Conservation (phyloP, 2,797 vertebrate genomes). For the Poeciliopsis presidionis region DNA sequence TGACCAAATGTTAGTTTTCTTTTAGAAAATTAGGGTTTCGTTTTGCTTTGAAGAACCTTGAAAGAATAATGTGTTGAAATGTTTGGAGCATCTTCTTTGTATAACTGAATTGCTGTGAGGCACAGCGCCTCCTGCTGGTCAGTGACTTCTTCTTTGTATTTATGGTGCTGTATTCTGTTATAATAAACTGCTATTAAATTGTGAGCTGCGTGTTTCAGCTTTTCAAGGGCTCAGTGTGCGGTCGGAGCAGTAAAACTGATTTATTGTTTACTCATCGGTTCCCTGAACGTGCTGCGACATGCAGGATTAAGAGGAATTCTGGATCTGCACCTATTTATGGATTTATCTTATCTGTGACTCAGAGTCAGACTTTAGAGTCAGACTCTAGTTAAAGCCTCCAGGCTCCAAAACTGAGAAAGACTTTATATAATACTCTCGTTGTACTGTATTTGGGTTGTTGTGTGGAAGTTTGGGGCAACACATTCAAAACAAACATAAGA, state of each 20-base stretch:
- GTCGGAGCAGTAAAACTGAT: background rate
- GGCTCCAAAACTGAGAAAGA: background rate
- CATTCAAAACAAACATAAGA: too few species aligned
- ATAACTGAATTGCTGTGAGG: background rate
- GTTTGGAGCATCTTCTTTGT: background rate
- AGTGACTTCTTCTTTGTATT: background rate
- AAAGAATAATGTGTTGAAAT: background rate
- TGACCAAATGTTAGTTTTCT: background rate
- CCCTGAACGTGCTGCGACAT: background rate
- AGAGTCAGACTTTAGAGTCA: background rate
- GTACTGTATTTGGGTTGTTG: too few species aligned
- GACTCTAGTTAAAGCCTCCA: background rate
- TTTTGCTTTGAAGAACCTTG: background rate
- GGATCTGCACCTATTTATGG: constrained; percentile 1
- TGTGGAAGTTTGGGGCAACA: too few species aligned
- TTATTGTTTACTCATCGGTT: background rate
- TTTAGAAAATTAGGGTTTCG: background rate
- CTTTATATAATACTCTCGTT: too few species aligned
- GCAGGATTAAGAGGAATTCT: background rate
- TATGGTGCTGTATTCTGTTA: constrained; percentile 4
- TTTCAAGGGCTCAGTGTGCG: background rate
- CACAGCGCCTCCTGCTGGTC: constrained; percentile 2
- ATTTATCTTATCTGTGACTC: constrained; percentile 7
- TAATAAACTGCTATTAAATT: background rate
- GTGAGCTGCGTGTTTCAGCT: background rate